phyloP scores from a whole-genome alignment of 2,797 vertebrate species.

The Bradypodion pumilum region DNA sequence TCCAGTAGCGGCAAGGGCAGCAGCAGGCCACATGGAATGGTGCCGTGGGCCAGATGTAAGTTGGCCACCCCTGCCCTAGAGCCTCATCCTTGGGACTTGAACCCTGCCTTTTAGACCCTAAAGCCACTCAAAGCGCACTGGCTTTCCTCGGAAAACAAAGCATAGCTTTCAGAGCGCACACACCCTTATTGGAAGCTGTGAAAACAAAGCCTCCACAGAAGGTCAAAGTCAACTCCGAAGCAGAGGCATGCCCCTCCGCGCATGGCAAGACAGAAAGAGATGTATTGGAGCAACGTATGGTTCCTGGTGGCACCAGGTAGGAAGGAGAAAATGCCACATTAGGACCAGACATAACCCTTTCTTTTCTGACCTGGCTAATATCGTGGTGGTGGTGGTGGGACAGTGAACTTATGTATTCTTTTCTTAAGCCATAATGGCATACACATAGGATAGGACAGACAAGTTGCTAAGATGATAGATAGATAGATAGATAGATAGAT shows the following conservation, averaged over 20 bases:
- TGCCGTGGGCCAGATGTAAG: too few species aligned
- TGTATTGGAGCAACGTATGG: neutral
- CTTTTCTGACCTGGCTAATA: neutral
- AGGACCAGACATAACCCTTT: neutral
- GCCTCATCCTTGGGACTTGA: neutral
- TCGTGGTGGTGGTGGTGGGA: too few species aligned
- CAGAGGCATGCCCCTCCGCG: neutral
- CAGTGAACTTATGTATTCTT: neutral
- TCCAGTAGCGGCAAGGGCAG: too few species aligned
- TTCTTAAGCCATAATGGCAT: too few species aligned
- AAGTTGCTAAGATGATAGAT: too few species aligned
- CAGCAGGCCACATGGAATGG: too few species aligned
- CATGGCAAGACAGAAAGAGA: too few species aligned
- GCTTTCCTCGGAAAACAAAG: neutral
- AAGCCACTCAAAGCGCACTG: neutral
- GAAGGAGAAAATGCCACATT: too few species aligned
- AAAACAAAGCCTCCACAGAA: neutral
- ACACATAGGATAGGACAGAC: too few species aligned
- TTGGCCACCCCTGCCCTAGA: too few species aligned
- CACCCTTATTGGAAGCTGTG: neutral
- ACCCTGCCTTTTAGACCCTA: neutral
- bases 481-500: too few species aligned
- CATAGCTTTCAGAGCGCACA: neutral
- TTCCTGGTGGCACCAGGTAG: too few species aligned
- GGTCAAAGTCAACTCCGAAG: neutral